phyloP scores from a whole-genome alignment of 2,113 vertebrate genomes.

The Tretioscincus oriximinensis region DNA sequence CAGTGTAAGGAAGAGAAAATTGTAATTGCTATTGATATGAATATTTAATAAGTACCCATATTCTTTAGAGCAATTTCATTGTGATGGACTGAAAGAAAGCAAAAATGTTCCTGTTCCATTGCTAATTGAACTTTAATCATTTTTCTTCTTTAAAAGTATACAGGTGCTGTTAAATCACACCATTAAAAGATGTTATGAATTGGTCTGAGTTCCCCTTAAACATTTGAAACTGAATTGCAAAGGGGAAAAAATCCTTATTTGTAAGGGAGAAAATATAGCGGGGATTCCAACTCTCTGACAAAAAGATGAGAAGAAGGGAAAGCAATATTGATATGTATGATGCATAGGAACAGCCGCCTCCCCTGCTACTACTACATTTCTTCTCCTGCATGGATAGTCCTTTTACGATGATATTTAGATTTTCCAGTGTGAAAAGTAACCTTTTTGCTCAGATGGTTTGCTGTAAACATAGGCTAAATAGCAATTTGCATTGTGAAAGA shows the following conservation, averaged over 20 bases:
- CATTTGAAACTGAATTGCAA: background rate
- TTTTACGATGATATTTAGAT: background rate
- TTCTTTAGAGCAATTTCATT: background rate
- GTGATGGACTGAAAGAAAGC: no score
- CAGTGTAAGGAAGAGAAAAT: background rate
- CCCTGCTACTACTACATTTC: no score
- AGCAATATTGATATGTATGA: conserved; percentile 3
- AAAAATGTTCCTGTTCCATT: background rate
- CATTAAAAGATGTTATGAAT: background rate
- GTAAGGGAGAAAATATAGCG: background rate
- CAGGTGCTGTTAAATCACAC: background rate
- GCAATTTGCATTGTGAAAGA: background rate
- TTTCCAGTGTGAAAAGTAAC: background rate
- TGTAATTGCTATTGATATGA: background rate
- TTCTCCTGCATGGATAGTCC: background rate
- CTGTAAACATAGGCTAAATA: background rate
- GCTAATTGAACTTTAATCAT: background rate
- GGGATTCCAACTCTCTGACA: background rate
- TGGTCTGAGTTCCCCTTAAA: background rate
- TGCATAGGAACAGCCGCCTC: background rate
- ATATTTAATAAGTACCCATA: background rate
- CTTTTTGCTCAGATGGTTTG: conserved; percentile 1
- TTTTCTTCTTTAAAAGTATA: background rate
- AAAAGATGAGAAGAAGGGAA: background rate
- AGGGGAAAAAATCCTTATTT: background rate